These are phyloP conservation scores for Lindbergichthys nudifrons DNA, from an alignment of 2,797 vertebrate species.

Conservation along the genomic window DNA sequence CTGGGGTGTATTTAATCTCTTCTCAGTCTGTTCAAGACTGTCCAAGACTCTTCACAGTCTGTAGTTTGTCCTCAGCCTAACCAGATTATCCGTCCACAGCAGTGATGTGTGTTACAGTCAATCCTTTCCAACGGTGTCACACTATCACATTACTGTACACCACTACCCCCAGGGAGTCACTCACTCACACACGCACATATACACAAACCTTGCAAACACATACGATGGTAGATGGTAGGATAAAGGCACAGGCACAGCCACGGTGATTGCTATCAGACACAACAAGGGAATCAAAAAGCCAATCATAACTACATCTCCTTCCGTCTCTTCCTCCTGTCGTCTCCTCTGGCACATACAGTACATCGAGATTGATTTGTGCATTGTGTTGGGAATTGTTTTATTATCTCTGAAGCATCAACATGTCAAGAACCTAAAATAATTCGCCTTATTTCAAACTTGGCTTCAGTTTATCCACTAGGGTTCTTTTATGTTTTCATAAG, in stretches of 20 bases:
- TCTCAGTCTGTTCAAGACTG: conserved; percentile 8
- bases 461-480: neutral
- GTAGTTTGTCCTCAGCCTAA: conserved; percentile 29
- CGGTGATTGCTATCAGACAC: conserved; percentile 34
- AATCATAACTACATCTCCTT: conserved; percentile 18
- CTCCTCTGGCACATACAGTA: conserved; percentile 1
- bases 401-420: neutral
- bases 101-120: conserved; percentile 13
- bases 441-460: neutral
- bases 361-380: neutral
- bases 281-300: conserved; percentile 11
- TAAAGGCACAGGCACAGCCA: conserved; percentile 13
- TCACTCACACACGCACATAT: neutral
- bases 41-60: too few relatives aligned
- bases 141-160: conserved; percentile 41
- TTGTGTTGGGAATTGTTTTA: conserved; percentile 16
- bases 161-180: conserved; percentile 12
- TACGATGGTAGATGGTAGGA: conserved; percentile 8
- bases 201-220: conserved; percentile 20
- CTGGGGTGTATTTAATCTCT: conserved; percentile 33
- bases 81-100: conserved; percentile 38
- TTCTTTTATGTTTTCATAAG: conserved; percentile 7
- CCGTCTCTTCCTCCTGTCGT: neutral
- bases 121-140: conserved; percentile 33
- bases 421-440: conserved; percentile 3